Base-by-base conservation (phyloP, 2,888 invertebrate genomes). In the Ferrisia virgata region DNA sequence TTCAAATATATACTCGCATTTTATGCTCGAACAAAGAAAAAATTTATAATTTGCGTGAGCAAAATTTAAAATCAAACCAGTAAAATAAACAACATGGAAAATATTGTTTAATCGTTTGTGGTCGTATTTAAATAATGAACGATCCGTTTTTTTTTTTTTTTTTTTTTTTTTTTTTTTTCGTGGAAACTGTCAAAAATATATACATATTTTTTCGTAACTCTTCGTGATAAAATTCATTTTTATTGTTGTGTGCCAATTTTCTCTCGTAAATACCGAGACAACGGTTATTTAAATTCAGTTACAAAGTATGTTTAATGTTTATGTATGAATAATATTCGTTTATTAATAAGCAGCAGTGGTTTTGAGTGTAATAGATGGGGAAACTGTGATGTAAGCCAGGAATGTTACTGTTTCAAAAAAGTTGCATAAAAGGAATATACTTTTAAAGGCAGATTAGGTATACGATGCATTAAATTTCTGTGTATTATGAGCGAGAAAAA, bases 31-130 rank as follows among this genome's bases (percentile, higher is more conserved):
- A 9, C 53, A 53, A 53, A 53, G 53, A 53, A 53, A 53, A 15
- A 15, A 31, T 31, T 28, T 31, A 69, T 69, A 69, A 69, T 69
- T 69, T 33, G n/a, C 31, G 28, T 69, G 31, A 18, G 31, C 31
- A 31, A n/a, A 15, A 69, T 69, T 69, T 31, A 15, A 69, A 69
- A 69, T 69, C 69, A 33, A 69, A 31, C n/a, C 31, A 33, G 69
- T 69, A 53, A 3, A 69, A 69, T 31, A 33, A 69, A 69, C 31
- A 69, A 69, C 28, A 28, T 31, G 31, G 69, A 69, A 69, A 33
- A 69, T 69, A 69, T 69, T 69, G 69, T 69, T 69, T 69, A 69
- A 69, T 69, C 69, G 69, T 31, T 69, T 33, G 31, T 69, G n/a
- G 15, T 13, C 31, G 31, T 69, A 18, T 69, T 28, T 69, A 33